Conservation (phyloP, 1,140 invertebrate species). For the Stegodyphus mimosarum region DNA sequence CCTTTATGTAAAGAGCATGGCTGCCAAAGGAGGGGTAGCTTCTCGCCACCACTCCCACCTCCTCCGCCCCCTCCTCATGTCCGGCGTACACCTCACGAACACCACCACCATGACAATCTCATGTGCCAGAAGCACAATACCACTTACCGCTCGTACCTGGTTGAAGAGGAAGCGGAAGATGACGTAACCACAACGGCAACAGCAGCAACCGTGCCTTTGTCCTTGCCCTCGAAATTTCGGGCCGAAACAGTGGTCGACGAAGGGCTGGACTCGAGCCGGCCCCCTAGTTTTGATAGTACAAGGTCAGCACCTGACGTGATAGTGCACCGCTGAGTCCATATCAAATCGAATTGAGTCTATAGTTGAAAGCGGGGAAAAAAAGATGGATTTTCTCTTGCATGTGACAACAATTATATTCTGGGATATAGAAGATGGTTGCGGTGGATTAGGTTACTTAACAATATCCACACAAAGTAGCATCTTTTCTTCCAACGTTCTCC, state of each 20-base stretch:
- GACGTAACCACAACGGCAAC: slow-evolving; percentile 35
- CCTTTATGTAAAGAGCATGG: slow-evolving; percentile 52
- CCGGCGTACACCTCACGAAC: slow-evolving; percentile 13
- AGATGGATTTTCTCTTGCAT: too few relatives aligned
- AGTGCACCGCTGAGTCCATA: slow-evolving; percentile 78
- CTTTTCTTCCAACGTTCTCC: slow-evolving; percentile 23
- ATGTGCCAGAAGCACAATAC: slow-evolving; percentile 49
- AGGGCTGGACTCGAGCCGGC: slow-evolving; percentile 66
- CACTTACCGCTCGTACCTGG: not conserved
- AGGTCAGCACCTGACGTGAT: slow-evolving; percentile 62
- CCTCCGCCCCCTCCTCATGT: slow-evolving; percentile 57
- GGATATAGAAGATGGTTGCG: too few relatives aligned
- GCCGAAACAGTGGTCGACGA: slow-evolving; percentile 76
- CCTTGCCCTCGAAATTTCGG: slow-evolving; percentile 59
- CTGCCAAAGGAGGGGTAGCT: slow-evolving; percentile 8
- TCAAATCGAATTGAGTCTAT: not conserved
- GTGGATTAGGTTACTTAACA: too few relatives aligned
- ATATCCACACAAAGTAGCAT: slow-evolving; percentile 29
- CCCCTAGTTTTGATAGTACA: slow-evolving; percentile 72
- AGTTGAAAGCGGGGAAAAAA: too few relatives aligned
- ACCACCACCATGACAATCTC: slow-evolving; percentile 41
- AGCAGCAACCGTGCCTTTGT: slow-evolving; percentile 50
- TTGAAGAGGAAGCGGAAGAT: slow-evolving; percentile 30
- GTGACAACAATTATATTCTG: too few relatives aligned
- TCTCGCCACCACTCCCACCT: slow-evolving; percentile 48